Evolutionary conservation across 2,888 invertebrate genomes (phyloP).

Genomic region (Melieria picta): DNA sequence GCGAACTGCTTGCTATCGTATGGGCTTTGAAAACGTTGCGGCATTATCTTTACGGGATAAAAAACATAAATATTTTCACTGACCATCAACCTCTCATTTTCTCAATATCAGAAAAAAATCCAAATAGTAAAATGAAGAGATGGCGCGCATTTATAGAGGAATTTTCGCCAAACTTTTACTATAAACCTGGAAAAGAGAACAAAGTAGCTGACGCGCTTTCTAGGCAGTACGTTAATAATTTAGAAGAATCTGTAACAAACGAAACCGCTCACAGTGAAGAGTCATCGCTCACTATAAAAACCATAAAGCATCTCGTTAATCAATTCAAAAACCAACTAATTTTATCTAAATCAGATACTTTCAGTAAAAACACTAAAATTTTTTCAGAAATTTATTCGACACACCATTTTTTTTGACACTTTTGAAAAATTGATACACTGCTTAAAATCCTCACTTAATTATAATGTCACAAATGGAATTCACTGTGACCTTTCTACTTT

Average conservation of each 20-base stretch:
- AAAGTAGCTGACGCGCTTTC: conserved; percentile 41
- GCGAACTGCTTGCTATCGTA: too few relatives aligned
- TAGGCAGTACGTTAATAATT: conserved; percentile 32
- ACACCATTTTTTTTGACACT: background rate
- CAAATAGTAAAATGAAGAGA: conserved; percentile 37
- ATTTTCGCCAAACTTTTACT: conserved; percentile 32
- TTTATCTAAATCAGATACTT: conserved; percentile 19
- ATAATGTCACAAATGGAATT: conserved; percentile 12
- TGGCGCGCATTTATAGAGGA: conserved; percentile 33
- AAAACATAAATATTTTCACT: conserved; percentile 7
- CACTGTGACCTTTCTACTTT: conserved; percentile 11
- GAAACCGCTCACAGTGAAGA: conserved; percentile 30
- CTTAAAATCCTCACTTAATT: conserved; percentile 19
- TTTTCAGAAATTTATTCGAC: too few relatives aligned
- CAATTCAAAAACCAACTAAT: conserved; percentile 38
- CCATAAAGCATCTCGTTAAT: conserved; percentile 26
- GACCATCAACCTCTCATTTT: conserved; percentile 43
- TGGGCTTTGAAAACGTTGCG: conserved; percentile 13
- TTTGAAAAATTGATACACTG: background rate
- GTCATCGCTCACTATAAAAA: conserved; percentile 31
- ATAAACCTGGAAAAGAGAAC: too few relatives aligned
- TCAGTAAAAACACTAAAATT: conserved; percentile 19
- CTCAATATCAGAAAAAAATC: conserved; percentile 42
- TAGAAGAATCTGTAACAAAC: conserved; percentile 11
- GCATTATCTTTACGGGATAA: conserved; percentile 8